phyloP scores from a whole-genome alignment of 2,888 invertebrate species.

The Pseudeuparius sepicola region DNA sequence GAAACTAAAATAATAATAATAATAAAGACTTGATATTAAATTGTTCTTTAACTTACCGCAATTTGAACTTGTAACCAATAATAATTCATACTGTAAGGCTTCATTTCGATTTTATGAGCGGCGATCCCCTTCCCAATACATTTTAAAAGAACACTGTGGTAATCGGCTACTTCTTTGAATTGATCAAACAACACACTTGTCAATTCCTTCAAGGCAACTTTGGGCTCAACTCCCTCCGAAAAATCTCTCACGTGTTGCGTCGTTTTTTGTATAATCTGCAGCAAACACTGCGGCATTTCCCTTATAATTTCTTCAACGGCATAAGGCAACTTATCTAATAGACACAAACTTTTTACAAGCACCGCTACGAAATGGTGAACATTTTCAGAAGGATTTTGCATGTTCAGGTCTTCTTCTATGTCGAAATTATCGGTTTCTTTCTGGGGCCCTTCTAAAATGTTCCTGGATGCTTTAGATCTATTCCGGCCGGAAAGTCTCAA shows the following conservation, averaged over 20 bases:
- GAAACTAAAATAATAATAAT: constrained; percentile 49
- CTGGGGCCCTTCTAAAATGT: constrained; percentile 40
- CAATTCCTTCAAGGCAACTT: constrained; percentile 42
- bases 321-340: constrained; percentile 73
- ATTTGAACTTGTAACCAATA: constrained; percentile 87
- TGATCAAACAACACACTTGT: constrained; percentile 69
- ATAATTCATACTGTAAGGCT: constrained; percentile 61
- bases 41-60: constrained; percentile 50
- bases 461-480: constrained; percentile 44
- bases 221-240: constrained; percentile 34
- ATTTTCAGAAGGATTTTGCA: constrained; percentile 50
- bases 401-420: constrained; percentile 48
- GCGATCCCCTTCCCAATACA: constrained; percentile 52
- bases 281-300: constrained; percentile 72
- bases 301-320: constrained; percentile 77
- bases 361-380: constrained; percentile 65
- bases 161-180: constrained; percentile 69
- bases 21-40: constrained; percentile 14
- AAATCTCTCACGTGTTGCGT: constrained; percentile 66
- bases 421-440: constrained; percentile 31
- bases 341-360: constrained; percentile 75
- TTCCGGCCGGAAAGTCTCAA: constrained; percentile 47
- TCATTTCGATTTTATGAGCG: constrained; percentile 45
- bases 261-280: constrained; percentile 68
- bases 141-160: constrained; percentile 60